Conservation (phyloP, 1,140 invertebrate genomes). For the Cyclargus thomasi region DNA sequence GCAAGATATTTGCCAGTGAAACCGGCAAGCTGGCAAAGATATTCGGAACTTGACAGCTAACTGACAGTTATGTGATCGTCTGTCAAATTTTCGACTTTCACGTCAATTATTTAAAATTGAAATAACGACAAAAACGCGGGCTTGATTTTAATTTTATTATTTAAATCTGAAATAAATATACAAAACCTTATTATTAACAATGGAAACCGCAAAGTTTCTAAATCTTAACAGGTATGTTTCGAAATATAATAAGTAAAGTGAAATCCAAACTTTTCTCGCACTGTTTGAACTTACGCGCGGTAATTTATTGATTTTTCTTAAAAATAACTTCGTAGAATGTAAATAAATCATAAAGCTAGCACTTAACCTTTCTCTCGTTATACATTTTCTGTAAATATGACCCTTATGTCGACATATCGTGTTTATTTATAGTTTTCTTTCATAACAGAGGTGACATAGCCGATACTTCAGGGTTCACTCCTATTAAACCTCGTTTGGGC, state of each 20-base stretch:
- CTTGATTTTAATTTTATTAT: not conserved
- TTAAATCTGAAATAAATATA: not conserved
- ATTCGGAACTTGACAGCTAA: not conserved
- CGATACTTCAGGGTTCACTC: slow-evolving; percentile 43
- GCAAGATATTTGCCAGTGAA: no score
- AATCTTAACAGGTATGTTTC: slow-evolving; percentile 43
- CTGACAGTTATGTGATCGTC: not conserved
- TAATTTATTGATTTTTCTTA: slow-evolving; percentile 67
- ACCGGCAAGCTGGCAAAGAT: no score
- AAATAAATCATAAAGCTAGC: slow-evolving; percentile 67
- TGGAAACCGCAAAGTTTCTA: slow-evolving; percentile 33
- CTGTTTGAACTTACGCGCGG: slow-evolving; percentile 65
- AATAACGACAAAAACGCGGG: slow-evolving; percentile 12
- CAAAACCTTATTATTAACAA: slow-evolving; percentile 21
- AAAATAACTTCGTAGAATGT: slow-evolving; percentile 66
- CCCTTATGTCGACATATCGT: slow-evolving; percentile 16
- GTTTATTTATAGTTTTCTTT: slow-evolving; percentile 21
- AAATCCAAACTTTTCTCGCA: slow-evolving; percentile 19
- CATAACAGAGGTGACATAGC: slow-evolving; percentile 23
- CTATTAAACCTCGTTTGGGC: slow-evolving; percentile 55
- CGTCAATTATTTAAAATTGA: not conserved
- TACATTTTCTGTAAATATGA: slow-evolving; percentile 24
- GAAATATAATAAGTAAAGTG: slow-evolving; percentile 20
- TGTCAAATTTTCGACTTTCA: not conserved
- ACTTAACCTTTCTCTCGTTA: slow-evolving; percentile 39